Evolutionary conservation across 2,888 invertebrate species (phyloP), one percentile per base, ranked within the genome.

Genomic region (Piscicola geometra): DNA sequence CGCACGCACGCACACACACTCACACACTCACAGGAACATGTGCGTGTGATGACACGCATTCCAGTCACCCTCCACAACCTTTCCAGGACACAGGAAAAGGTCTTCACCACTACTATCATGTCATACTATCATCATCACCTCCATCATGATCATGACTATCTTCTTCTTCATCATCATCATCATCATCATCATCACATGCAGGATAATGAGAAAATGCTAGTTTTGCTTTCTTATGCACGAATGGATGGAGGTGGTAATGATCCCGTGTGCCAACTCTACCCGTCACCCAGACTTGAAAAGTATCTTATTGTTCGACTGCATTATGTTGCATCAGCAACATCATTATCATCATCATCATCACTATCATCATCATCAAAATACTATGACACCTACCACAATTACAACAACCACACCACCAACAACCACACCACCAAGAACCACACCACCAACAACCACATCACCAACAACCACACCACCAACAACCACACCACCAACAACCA

Each of bases 271-370:
- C 60, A 56, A 56, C 15, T 56, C n/a, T 56, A 18, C n/a, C 60
- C 60, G 9, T 25, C 60, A 56, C 60, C 60, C n/a, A 56, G n/a
- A 21, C 60, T 56, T 56, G 60, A 56, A 56, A 56, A 56, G 60
- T 56, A 15, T 15, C 15, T 15, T 41, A 41, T 41, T 41, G 9
- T 41, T 9, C 41, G 9, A 15, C 41, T 15, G 41, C 41, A 41
- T 41, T 15, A 41, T 9, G 15, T 15, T 9, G 9, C 30, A 64
- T 64, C 30, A 64, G 9, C 21, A 30, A 12, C 21, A 64, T 21
- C 9, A 3, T 21, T 5, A 64, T 12, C 64, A 3, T 12, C 64
- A 30, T 21, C 64, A 64, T 21, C 64, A 30, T 21, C 64, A 64
- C 30, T 3, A 12, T 21, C 3, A 64, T 64, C 64, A 3, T 12